A percentile compares a stretch with the other conserved stretches of the same genome.
Conservation (phyloP, 2,797 vertebrate species). For the Myotis findleyi region DNA sequence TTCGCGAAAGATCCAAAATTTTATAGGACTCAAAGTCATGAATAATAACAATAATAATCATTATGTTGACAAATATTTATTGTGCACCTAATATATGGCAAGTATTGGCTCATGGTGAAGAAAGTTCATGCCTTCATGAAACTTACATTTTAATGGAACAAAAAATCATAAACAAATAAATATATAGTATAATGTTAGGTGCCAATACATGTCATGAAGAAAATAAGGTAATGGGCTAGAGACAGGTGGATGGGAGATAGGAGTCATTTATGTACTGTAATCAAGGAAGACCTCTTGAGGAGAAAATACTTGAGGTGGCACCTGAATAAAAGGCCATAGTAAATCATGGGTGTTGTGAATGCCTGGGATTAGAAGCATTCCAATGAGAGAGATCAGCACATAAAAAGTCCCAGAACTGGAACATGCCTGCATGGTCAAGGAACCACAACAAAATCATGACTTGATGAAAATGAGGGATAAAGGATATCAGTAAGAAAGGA, state of each 20-base stretch:
- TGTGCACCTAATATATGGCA: constrained; percentile 23
- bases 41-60: constrained; percentile 34
- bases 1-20: constrained; percentile 43
- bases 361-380: not conserved
- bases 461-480: not conserved
- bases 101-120: not conserved
- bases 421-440: not conserved
- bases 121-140: constrained; percentile 22
- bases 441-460: constrained; percentile 53
- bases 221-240: constrained; percentile 25
- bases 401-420: constrained; percentile 28
- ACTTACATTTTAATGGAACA: constrained; percentile 35
- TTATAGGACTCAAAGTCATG: constrained; percentile 20
- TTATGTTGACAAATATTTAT: constrained; percentile 42
- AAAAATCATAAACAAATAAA: constrained; percentile 54
- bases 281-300: not conserved
- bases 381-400: not conserved
- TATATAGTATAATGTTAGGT: not conserved
- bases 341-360: not conserved
- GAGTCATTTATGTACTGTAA: not conserved
- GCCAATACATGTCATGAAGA: not conserved
- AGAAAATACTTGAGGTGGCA: not conserved
- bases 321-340: constrained; percentile 17
- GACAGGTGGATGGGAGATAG: not conserved
- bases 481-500: not conserved